phyloP scores from a whole-genome alignment of 53 echinoderm and acorn worm genomes.

The Actinopyga echinites region DNA sequence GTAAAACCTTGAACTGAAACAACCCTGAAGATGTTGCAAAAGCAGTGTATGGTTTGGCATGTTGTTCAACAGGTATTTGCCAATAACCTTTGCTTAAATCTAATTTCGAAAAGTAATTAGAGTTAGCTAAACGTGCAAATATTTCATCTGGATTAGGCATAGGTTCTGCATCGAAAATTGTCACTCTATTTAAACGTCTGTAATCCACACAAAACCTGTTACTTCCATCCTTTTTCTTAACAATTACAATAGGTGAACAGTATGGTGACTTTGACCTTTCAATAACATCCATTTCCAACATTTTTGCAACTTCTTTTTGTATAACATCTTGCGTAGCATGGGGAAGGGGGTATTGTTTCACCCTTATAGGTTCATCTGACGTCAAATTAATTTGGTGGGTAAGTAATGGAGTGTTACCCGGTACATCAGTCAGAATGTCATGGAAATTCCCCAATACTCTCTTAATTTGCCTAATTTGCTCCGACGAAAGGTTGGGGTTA shows the following conservation, averaged over 20 bases:
- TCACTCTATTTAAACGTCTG: conserved; percentile 28
- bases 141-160: conserved; percentile 47
- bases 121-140: conserved; percentile 31
- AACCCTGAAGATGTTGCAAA: conserved; percentile 42
- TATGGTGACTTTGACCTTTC: conserved; percentile 56
- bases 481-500: neutral
- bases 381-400: conserved; percentile 53
- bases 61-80: conserved; percentile 34
- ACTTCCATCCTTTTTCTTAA: conserved; percentile 47
- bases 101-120: conserved; percentile 47
- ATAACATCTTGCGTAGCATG: conserved; percentile 40
- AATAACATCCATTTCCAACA: conserved; percentile 56
- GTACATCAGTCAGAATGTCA: conserved; percentile 64
- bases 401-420: conserved; percentile 42
- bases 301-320: conserved; percentile 46
- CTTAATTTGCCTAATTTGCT: conserved; percentile 4
- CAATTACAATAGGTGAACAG: conserved; percentile 47
- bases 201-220: too few species aligned
- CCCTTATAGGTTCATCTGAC: conserved; percentile 34
- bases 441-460: neutral
- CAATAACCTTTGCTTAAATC: conserved; percentile 56
- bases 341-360: conserved; percentile 47
- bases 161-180: conserved; percentile 50
- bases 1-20: conserved; percentile 46
- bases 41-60: conserved; percentile 26